Evolutionary conservation across 2,888 invertebrate genomes (phyloP).

Genomic region (Archips xylosteana): DNA sequence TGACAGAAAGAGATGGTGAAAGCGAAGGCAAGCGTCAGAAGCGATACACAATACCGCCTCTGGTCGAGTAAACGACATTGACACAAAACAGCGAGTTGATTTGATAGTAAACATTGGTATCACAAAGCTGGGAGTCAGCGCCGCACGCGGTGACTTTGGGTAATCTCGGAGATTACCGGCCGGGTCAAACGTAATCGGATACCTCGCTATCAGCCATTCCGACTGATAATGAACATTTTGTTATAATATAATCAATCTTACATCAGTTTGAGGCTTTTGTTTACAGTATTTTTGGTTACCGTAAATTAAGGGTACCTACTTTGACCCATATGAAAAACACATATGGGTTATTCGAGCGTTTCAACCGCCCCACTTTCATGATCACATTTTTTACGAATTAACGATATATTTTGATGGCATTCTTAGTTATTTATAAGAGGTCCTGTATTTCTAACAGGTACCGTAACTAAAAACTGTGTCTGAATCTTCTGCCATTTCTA

Average conservation of each 20-base stretch:
- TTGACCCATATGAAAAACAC: no score
- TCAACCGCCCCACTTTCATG: no score
- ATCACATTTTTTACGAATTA: no score
- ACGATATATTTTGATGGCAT: no score
- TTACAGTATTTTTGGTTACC: neutral
- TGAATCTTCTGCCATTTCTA: no score
- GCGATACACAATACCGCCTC: neutral
- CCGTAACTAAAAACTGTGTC: no score
- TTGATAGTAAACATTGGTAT: slow-evolving; percentile 29
- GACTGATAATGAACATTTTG: slow-evolving; percentile 10
- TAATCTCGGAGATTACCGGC: slow-evolving; percentile 18
- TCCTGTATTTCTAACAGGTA: no score
- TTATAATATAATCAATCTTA: neutral
- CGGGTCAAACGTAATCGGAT: slow-evolving; percentile 33
- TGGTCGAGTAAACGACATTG: slow-evolving; percentile 23
- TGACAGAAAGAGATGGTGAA: no score
- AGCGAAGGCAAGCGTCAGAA: no score
- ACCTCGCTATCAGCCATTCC: slow-evolving; percentile 15
- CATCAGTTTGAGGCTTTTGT: neutral
- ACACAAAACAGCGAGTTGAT: slow-evolving; percentile 18
- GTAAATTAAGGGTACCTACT: no score
- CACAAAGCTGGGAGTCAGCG: neutral
- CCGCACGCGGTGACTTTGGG: slow-evolving; percentile 19
- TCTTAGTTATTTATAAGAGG: no score
- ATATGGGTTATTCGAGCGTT: no score